A percentile compares a stretch with the other conserved stretches of the same genome.
Evolutionary conservation across 2,113 vertebrate species (phyloP).

Genomic region (Actenoides hombroni): DNA sequence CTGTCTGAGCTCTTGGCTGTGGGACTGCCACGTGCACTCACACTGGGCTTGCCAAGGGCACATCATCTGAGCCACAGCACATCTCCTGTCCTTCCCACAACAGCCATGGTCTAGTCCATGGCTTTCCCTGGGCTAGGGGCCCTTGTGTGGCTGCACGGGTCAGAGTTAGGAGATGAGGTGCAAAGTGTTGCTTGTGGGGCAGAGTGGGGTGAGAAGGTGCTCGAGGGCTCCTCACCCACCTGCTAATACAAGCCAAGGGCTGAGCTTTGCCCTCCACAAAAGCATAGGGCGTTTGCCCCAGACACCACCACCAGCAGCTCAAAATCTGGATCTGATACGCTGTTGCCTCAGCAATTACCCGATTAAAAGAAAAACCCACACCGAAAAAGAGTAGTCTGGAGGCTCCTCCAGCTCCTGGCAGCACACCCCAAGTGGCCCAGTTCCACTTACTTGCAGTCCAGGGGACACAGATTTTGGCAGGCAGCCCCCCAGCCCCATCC

Average conservation of each 20-base stretch:
- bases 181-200: rapidly evolving
- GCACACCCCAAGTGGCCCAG: neutral
- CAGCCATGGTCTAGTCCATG: neutral
- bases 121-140: rapidly evolving
- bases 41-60: neutral
- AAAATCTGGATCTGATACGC: neutral
- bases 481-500: neutral
- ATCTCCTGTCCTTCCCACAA: neutral
- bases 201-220: neutral
- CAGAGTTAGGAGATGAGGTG: neutral
- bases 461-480: rapidly evolving
- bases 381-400: neutral
- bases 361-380: neutral
- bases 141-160: rapidly evolving
- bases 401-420: neutral
- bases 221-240: neutral
- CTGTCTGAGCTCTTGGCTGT: neutral
- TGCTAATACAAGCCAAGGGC: neutral
- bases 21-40: neutral
- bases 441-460: neutral
- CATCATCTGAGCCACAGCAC: neutral
- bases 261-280: neutral
- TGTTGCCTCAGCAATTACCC: neutral
- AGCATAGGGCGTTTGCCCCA: neutral
- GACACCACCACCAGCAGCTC: neutral